Evolutionary conservation across 2,888 invertebrate species (phyloP), one percentile per base, ranked within the genome.

Genomic region (Parthenolecanium corni): DNA sequence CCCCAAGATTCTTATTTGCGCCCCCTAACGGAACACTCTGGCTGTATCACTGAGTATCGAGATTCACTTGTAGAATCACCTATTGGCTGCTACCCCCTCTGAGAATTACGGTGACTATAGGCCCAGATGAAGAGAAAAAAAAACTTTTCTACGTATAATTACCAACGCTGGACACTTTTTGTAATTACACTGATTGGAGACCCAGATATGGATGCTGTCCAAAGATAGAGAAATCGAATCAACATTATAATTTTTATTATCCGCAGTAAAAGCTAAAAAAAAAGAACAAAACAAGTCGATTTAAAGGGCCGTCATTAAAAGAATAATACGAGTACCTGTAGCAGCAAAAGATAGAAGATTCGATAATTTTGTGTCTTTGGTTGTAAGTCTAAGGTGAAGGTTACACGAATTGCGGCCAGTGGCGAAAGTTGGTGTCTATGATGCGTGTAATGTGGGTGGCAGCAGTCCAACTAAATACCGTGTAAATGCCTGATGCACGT

Each of bases 381-480:
- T 6, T 31, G 9, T 31, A 31, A 4, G 31, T 9, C 31, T 23
- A 51, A 61, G 47, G 61, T 61, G 51, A 61, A 61, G 61, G 61
- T 61, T 61, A 61, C 38, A 47, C 38, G 61, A 51, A 61, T 58
- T 61, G 61, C 61, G 61, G 61, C 61, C 61, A 61, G 61, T 51
- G 61, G 51, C 36, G 61, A 61, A 61, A 61, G 61, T 61, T 61
- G 49, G 31, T 40, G 61, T 49, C 61, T 61, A 49, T 61, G 49
- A 61, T 61, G 61, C 61, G 61, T 61, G 61, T 61, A 61, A 61
- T 61, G 49, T 61, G 61, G 49, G 49, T 49, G 49, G 20, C 49
- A 49, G 49, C 49, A 18, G 5, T 14, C 23, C 2, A 21, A 49
- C 49, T 49, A 49, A 49, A 49, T 49, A 49, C 21, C 49, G 49